phyloP scores from a whole-genome alignment of 2,888 invertebrate species.

The Eudasyphora cyanicolor region DNA sequence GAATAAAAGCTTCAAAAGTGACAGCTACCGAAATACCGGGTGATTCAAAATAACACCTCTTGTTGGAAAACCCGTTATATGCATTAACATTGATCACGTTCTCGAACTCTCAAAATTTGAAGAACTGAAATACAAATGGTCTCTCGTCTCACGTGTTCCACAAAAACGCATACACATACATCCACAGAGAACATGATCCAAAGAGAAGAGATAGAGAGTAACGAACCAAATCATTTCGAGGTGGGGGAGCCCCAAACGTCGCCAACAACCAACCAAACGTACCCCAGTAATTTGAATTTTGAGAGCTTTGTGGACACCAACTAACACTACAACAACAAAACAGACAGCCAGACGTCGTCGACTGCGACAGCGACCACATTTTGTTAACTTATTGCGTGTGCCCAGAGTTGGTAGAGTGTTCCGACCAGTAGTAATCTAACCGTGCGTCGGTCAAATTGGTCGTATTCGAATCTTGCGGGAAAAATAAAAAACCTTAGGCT shows the following conservation, averaged over 20 bases:
- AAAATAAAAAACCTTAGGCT: constrained; percentile 1
- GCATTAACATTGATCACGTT: too few relatives aligned
- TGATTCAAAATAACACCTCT: too few relatives aligned
- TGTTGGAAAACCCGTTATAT: too few relatives aligned
- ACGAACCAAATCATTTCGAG: not conserved
- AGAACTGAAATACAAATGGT: too few relatives aligned
- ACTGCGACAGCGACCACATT: not conserved
- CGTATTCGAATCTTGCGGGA: constrained; percentile 9
- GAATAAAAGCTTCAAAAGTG: too few relatives aligned
- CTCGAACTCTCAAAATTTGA: too few relatives aligned
- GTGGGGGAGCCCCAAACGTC: not conserved
- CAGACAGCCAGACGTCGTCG: not conserved
- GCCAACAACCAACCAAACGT: too few relatives aligned
- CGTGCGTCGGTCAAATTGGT: constrained; percentile 56
- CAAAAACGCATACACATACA: constrained; percentile 6
- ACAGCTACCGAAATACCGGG: too few relatives aligned
- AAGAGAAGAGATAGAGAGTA: constrained; percentile 32
- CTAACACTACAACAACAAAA: not conserved
- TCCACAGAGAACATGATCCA: constrained; percentile 3
- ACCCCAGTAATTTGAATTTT: constrained; percentile 14
- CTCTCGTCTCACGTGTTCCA: not conserved
- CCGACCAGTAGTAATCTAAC: constrained; percentile 57
- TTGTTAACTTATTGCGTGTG: constrained; percentile 50
- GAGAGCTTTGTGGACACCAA: constrained; percentile 16
- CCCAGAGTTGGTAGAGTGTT: constrained; percentile 21